Conservation (phyloP, 2,888 invertebrate species). For the Pristionchus mayeri region DNA sequence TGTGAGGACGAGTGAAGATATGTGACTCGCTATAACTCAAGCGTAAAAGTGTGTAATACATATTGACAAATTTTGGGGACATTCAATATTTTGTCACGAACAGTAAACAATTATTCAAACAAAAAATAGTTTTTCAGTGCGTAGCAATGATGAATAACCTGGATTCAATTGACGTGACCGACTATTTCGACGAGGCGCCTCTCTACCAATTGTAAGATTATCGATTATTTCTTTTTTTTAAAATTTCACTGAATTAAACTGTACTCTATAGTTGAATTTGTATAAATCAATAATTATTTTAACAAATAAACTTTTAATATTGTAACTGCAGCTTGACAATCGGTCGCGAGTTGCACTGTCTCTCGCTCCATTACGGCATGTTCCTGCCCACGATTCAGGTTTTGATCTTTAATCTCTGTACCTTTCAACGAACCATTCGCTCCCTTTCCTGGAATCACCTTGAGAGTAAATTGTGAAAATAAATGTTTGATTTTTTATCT, state of each 20-base stretch:
- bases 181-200: conserved; percentile 75
- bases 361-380: conserved; percentile 91
- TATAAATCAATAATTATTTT: too few relatives aligned
- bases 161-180: conserved; percentile 71
- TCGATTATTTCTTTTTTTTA: not conserved
- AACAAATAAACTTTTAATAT: not conserved
- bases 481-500: not conserved
- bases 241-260: not conserved
- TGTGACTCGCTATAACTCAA: too few relatives aligned
- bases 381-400: conserved; percentile 92
- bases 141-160: conserved; percentile 68
- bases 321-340: conserved; percentile 65
- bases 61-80: too few relatives aligned
- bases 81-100: not conserved
- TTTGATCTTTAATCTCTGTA: not conserved
- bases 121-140: not conserved
- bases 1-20: too few relatives aligned
- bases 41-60: too few relatives aligned
- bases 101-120: not conserved
- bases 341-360: conserved; percentile 79
- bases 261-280: not conserved
- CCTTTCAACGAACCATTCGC: too few relatives aligned
- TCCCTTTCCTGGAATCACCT: too few relatives aligned
- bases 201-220: conserved; percentile 66
- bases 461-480: too few relatives aligned